Conservation (phyloP, 2,888 invertebrate species). For the Glaucopsyche alexis region DNA sequence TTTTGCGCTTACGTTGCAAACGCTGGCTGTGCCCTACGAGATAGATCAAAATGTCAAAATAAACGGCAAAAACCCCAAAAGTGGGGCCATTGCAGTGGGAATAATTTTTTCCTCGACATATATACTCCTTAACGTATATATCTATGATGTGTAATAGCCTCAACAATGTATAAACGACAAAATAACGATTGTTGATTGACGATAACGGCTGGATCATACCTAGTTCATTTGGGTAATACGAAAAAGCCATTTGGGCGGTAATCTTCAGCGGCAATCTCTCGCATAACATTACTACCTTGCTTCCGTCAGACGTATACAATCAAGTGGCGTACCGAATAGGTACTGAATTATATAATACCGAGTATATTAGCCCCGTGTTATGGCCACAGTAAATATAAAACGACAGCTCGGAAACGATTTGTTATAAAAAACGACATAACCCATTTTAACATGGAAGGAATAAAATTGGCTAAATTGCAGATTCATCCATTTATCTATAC, state of each 20-base stretch:
- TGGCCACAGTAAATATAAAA: neutral
- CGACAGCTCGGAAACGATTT: neutral
- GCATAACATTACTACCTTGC: conserved; percentile 4
- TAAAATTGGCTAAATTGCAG: neutral
- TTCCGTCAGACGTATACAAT: neutral
- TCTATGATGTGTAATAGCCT: too few species aligned
- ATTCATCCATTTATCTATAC: too few species aligned
- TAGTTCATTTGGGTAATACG: neutral
- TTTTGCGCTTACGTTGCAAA: too few species aligned
- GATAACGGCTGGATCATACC: neutral
- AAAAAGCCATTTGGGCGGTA: neutral
- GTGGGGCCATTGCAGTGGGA: too few species aligned
- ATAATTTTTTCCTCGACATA: too few species aligned
- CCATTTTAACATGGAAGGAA: neutral
- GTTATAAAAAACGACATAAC: neutral
- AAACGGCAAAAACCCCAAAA: too few species aligned
- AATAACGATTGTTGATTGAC: neutral
- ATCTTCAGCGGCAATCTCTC: neutral
- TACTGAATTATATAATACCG: neutral
- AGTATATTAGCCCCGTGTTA: neutral
- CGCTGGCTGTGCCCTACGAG: too few species aligned
- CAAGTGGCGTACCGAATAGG: neutral
- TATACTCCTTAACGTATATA: too few species aligned
- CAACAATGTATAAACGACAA: neutral
- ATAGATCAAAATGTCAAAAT: too few species aligned